Evolutionary conservation across 2,113 vertebrate species (phyloP).

Genomic region (Hystrix brachyura): DNA sequence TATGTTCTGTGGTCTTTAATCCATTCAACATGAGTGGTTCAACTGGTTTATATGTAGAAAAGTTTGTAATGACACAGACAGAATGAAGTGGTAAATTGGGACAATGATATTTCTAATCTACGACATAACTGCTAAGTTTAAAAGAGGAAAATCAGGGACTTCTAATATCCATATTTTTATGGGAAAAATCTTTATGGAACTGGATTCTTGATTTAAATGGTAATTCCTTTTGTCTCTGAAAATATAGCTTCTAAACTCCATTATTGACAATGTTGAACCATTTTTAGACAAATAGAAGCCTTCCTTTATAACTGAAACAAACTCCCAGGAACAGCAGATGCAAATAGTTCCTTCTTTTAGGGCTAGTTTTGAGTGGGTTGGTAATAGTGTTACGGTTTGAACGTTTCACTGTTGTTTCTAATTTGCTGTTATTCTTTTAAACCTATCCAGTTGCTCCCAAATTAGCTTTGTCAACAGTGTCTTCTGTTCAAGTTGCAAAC

Average conservation of each 20-base stretch:
- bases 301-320: conserved; percentile 56
- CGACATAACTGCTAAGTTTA: neutral
- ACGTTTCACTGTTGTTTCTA: conserved; percentile 86
- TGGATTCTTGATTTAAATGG: conserved; percentile 31
- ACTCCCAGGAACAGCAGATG: neutral
- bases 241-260: conserved; percentile 10
- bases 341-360: conserved; percentile 48
- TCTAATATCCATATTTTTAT: neutral
- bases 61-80: neutral
- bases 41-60: neutral
- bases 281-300: conserved; percentile 53
- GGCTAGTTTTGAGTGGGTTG: conserved; percentile 68
- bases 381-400: conserved; percentile 78
- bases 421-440: conserved; percentile 90
- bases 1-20: neutral
- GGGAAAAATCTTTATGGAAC: neutral
- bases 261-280: neutral
- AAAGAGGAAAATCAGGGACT: neutral
- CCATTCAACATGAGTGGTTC: neutral
- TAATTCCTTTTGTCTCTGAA: conserved; percentile 16
- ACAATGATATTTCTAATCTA: neutral
- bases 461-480: conserved; percentile 96
- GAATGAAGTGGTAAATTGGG: neutral
- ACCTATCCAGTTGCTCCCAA: conserved; percentile 95
- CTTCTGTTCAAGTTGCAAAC: conserved; percentile 97